Percentiles rank a stretch among this genome's conserved stretches.
Conservation (phyloP, 2,888 invertebrate species). For the Papilio elwesi region DNA sequence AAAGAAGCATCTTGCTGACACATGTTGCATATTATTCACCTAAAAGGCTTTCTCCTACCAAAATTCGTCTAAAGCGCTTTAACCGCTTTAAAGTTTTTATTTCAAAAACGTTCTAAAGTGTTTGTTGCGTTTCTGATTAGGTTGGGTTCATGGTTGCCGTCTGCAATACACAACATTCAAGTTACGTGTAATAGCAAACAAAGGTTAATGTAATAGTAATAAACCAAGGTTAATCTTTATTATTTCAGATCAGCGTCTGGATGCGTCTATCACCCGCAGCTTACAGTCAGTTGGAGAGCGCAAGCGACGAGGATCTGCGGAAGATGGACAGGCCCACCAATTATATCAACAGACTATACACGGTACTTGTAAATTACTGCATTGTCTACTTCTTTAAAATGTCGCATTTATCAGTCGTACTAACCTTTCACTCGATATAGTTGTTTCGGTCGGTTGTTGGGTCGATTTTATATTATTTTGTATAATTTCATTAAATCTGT, state of each 20-base stretch:
- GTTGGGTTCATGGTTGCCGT: neutral
- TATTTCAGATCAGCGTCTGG: conserved; percentile 72
- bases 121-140: neutral
- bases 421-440: too few relatives aligned
- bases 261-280: conserved; percentile 76
- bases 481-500: too few relatives aligned
- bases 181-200: neutral
- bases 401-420: neutral
- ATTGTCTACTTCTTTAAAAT: neutral
- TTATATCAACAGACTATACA: conserved; percentile 82
- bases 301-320: conserved; percentile 69
- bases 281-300: conserved; percentile 77
- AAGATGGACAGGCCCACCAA: conserved; percentile 69
- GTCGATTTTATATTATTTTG: too few relatives aligned
- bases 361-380: conserved; percentile 56
- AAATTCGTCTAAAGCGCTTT: too few relatives aligned
- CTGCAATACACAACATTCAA: neutral
- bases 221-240: neutral
- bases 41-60: too few relatives aligned
- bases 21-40: too few relatives aligned
- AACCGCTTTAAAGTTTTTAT: too few relatives aligned
- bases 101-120: too few relatives aligned
- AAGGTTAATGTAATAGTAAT: neutral
- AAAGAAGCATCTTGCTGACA: too few relatives aligned
- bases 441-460: too few relatives aligned